Percentiles rank a stretch among this genome's conserved stretches.
Conservation (phyloP, 2,888 invertebrate genomes). For the Nemotelus pantherinus region DNA sequence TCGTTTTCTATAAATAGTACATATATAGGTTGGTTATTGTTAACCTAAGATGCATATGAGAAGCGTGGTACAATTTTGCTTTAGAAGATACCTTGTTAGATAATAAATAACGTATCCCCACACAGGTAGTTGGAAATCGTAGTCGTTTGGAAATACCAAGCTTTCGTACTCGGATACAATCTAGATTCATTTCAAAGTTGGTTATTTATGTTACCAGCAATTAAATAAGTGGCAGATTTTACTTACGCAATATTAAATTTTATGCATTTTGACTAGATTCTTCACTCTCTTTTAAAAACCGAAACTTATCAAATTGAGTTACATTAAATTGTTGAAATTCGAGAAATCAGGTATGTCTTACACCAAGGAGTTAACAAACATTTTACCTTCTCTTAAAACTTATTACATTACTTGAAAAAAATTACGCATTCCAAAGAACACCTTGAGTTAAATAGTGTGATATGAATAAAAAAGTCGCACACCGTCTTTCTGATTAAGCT, state of each 20-base stretch:
- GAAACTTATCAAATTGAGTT: not conserved
- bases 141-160: not conserved
- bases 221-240: no score
- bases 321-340: not conserved
- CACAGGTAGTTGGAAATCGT: not conserved
- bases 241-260: not conserved
- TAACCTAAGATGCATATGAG: slow-evolving; percentile 15
- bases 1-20: slow-evolving; percentile 2
- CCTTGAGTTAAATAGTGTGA: not conserved
- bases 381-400: no score
- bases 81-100: not conserved
- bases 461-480: slow-evolving; percentile 3
- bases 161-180: not conserved
- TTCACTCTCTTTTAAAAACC: slow-evolving; percentile 41
- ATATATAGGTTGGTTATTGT: slow-evolving; percentile 1
- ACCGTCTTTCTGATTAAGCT: not conserved
- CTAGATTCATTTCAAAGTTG: not conserved
- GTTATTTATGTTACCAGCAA: slow-evolving; percentile 3
- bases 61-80: slow-evolving; percentile 21
- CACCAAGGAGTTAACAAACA: no score
- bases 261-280: slow-evolving; percentile 37
- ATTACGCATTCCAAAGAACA: no score
- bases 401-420: no score
- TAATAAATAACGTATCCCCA: not conserved
- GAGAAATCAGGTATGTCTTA: not conserved